Conservation (phyloP, 2,113 vertebrate genomes). For the Mesembrinibis cayennensis region DNA sequence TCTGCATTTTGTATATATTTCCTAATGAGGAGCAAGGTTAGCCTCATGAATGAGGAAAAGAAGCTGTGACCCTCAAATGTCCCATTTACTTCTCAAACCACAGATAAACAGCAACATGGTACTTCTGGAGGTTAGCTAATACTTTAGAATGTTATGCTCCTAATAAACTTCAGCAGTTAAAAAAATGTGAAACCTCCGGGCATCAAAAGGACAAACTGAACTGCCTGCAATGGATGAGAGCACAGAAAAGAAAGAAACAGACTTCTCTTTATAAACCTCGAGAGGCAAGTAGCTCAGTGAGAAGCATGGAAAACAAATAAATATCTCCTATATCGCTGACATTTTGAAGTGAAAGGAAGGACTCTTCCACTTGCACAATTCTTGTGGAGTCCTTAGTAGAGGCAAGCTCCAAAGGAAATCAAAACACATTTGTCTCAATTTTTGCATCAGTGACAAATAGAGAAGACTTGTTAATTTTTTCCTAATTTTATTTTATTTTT, state of each 20-base stretch:
- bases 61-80: background rate
- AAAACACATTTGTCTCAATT: background rate
- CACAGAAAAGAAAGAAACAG: background rate
- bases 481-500: background rate
- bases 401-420: background rate
- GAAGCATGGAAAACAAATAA: background rate
- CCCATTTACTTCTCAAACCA: background rate
- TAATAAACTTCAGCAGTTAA: background rate
- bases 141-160: background rate
- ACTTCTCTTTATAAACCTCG: background rate
- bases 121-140: background rate
- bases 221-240: background rate
- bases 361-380: background rate
- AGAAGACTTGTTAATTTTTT: background rate
- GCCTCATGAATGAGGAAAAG: background rate
- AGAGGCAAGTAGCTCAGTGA: background rate
- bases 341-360: background rate
- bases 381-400: background rate
- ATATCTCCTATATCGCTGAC: background rate
- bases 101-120: background rate
- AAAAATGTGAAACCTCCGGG: background rate
- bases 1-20: background rate
- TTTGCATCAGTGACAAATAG: background rate
- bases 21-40: background rate
- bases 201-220: background rate